phyloP scores from a whole-genome alignment of 2,888 invertebrate genomes.

The Lasioglossum oenotherae region DNA sequence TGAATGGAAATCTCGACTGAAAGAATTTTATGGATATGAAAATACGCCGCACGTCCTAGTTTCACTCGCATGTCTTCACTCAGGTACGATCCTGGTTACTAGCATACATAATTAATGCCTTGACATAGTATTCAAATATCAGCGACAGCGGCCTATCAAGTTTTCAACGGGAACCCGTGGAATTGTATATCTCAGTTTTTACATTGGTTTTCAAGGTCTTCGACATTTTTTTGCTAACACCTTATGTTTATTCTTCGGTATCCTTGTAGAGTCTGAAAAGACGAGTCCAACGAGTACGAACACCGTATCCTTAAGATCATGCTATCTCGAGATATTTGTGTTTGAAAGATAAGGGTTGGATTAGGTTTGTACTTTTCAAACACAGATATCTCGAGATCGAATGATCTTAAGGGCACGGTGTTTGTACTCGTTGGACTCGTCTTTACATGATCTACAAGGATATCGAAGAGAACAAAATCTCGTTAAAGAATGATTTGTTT shows the following conservation, averaged over 20 bases:
- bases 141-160: not conserved
- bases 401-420: not conserved
- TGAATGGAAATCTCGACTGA: slow-evolving; percentile 21
- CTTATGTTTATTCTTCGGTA: not conserved
- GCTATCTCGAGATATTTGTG: not conserved
- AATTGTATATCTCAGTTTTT: not conserved
- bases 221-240: not conserved
- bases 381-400: not conserved
- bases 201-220: not conserved
- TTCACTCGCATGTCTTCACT: slow-evolving; percentile 15
- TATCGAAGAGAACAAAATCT: not conserved
- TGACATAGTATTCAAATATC: slow-evolving; percentile 40
- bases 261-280: not conserved
- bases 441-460: not conserved
- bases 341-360: no score
- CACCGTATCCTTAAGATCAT: not conserved
- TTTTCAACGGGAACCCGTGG: not conserved
- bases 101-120: slow-evolving; percentile 41
- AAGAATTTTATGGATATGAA: slow-evolving; percentile 39
- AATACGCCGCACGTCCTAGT: slow-evolving; percentile 37
- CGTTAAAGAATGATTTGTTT: no score
- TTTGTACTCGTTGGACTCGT: not conserved
- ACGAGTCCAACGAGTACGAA: not conserved
- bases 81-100: slow-evolving; percentile 34
- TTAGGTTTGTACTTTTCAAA: no score